These are phyloP conservation scores for Lymantria dispar DNA, from an alignment of 2,888 invertebrate species.

Conservation along the genomic window DNA sequence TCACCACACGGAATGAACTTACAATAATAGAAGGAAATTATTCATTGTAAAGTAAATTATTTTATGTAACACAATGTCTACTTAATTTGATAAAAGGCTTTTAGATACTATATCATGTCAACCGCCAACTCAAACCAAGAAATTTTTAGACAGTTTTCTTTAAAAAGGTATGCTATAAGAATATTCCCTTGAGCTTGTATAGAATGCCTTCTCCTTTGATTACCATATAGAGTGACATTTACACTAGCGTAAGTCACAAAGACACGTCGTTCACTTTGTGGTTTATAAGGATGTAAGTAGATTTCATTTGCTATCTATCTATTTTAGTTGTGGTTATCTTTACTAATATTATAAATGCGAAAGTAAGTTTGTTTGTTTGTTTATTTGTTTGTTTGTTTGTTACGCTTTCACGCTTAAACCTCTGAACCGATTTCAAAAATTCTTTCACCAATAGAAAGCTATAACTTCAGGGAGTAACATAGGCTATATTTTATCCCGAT, in stretches of 20 bases:
- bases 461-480: too few relatives aligned
- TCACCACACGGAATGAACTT: not conserved
- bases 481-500: too few relatives aligned
- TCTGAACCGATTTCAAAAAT: too few relatives aligned
- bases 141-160: slow-evolving; percentile 25
- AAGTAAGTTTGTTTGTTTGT: too few relatives aligned
- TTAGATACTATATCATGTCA: not conserved
- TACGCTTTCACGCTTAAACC: too few relatives aligned
- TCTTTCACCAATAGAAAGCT: too few relatives aligned
- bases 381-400: too few relatives aligned
- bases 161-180: slow-evolving; percentile 35
- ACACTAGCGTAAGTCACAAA: slow-evolving; percentile 46
- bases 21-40: too few relatives aligned
- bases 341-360: too few relatives aligned
- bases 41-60: too few relatives aligned
- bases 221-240: slow-evolving; percentile 59
- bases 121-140: not conserved
- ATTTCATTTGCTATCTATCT: slow-evolving; percentile 18
- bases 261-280: slow-evolving; percentile 35
- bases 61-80: too few relatives aligned
- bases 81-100: too few relatives aligned
- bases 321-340: slow-evolving; percentile 4
- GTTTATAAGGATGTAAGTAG: slow-evolving; percentile 11
- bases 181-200: slow-evolving; percentile 34
- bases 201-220: slow-evolving; percentile 41